Evolutionary conservation across 2,113 vertebrate species (phyloP), one percentile per base, ranked within the genome.

Genomic region (Corydoras sp.): DNA sequence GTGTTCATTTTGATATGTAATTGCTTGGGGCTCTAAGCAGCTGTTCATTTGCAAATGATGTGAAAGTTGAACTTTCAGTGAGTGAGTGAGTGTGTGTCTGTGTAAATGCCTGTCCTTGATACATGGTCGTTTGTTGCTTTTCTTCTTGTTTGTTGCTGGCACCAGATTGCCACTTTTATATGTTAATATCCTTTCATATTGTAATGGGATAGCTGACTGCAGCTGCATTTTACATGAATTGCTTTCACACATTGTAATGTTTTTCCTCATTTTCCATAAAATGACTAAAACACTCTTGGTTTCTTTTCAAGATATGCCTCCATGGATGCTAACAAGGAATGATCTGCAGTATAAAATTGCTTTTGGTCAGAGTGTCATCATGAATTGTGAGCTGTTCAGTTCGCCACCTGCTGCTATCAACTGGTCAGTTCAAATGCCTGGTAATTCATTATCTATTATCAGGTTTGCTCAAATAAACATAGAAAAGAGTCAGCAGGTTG

Each of bases 361-460:
- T 2, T 76, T 77, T 9, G 93, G 93, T 4, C 81, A 81, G 61
- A 83, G 87, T 2, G 81, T 91, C 53, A 78, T 82, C 79, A 80
- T 98, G 76, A 85, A 91, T 62, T 99, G 97, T 32, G 83, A 87
- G 5, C 90, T 91, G 60, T 99, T 99, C 69, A 88, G 94, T 59
- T 95, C 94, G 0, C 97, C 97, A 6, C 77, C 82, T 61, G 84
- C 96, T n/a, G 69, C 56, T 3, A 82, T 95, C 72, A 81, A 78
- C 76, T 99, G 97, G 97, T 97, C 73, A 86, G 74, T 76, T 71
- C 18, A 50, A 15, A 53, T 10, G 51, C 13, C 51, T n/a, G n/a
- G 12, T 56, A 56, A 56, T 56, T 56, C 14, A 56, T 53, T 53
- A 53, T 12, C 13, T 53, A 53, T 53, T 53, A 53, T 56, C 54